phyloP scores from a whole-genome alignment of 2,797 vertebrate genomes.

The Platyrinchus mystaceus region DNA sequence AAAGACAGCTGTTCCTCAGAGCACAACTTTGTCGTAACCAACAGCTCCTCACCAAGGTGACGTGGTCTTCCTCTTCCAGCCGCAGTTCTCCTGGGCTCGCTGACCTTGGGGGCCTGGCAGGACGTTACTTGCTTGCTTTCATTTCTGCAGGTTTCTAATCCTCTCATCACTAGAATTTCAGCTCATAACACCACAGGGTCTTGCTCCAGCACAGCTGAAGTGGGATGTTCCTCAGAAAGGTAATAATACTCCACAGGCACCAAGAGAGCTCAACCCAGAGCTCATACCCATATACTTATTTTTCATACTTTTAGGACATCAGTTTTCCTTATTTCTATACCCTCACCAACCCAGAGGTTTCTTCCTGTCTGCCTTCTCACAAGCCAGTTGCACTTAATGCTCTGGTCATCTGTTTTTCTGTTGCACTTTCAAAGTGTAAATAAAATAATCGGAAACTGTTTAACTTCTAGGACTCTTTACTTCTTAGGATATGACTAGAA shows the following conservation, averaged over 20 bases:
- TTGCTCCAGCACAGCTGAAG: background rate
- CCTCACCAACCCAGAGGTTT: background rate
- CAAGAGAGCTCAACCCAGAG: background rate
- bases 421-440: background rate
- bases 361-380: background rate
- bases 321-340: background rate
- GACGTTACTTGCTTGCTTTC: background rate
- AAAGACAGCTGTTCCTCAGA: background rate
- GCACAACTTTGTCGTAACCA: background rate
- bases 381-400: background rate
- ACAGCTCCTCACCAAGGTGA: background rate
- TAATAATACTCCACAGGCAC: background rate
- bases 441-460: background rate
- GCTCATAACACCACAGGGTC: background rate
- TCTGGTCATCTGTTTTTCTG: background rate
- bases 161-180: background rate
- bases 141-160: background rate
- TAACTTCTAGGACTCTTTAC: background rate
- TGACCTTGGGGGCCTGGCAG: no score
- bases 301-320: background rate
- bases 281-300: fast-evolving
- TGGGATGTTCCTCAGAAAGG: background rate
- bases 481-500: background rate
- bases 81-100: fast-evolving
- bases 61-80: background rate